These are phyloP conservation scores for Unio delphinus DNA, from an alignment of 2,888 invertebrate genomes.

Conservation along the genomic window DNA sequence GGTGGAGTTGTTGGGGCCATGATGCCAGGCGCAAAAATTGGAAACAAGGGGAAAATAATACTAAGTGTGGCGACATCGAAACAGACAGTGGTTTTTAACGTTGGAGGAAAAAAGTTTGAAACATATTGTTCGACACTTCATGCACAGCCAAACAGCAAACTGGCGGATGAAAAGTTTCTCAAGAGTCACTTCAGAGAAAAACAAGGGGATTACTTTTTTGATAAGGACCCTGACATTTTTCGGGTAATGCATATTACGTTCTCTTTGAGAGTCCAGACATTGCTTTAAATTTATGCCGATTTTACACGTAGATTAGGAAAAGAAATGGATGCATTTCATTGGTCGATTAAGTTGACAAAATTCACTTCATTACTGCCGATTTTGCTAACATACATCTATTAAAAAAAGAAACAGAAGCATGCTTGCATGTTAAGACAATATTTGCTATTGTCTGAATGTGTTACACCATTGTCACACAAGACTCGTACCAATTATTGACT, in stretches of 20 bases:
- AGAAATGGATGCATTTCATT: too few species aligned
- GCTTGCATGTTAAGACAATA: too few species aligned
- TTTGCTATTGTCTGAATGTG: too few species aligned
- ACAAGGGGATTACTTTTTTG: conserved; percentile 49
- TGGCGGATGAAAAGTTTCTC: conserved; percentile 42
- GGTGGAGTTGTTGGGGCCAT: conserved; percentile 29
- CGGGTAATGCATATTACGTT: conserved; percentile 22
- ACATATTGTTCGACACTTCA: conserved; percentile 52
- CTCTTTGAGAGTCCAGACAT: too few species aligned
- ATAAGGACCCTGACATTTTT: conserved; percentile 48
- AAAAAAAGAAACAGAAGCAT: too few species aligned
- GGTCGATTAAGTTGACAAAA: too few species aligned
- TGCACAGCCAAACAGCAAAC: conserved; percentile 32
- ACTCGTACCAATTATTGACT: too few species aligned
- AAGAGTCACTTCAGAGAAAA: conserved; percentile 33
- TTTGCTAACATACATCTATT: too few species aligned
- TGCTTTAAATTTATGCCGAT: too few species aligned
- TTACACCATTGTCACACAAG: too few species aligned
- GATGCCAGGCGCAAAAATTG: conserved; percentile 34
- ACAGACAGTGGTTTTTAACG: conserved; percentile 49
- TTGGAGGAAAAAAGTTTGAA: conserved; percentile 57
- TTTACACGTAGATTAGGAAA: too few species aligned
- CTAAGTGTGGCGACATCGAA: conserved; percentile 29
- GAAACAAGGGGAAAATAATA: conserved; percentile 30
- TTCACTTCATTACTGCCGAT: too few species aligned